Evolutionary conservation across 2,113 vertebrate species (phyloP), one percentile per base, ranked within the genome.

Genomic region (Cromileptes altivelis): DNA sequence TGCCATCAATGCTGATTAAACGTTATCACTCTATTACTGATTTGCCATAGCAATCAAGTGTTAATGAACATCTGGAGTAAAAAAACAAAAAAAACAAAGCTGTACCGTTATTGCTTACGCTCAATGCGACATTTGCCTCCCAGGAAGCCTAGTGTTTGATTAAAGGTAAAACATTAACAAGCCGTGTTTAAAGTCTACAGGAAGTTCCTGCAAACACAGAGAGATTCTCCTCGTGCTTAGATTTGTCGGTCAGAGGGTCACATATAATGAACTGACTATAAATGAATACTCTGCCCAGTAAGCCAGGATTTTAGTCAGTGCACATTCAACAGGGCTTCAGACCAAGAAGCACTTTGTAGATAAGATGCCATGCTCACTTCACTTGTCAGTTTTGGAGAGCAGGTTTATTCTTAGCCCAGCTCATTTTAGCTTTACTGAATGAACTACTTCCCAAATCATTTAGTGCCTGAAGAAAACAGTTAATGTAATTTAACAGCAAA

Each of bases 141-240:
- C 53, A 74, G 82, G 82, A 73, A 74, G 67, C 70, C 81, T 78
- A 7, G 53, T 94, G 85, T 95, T 95, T 95, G 92, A 93, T 82
- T 88, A 88, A 79, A 78, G 79, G 92, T 95, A 63, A 95, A 95
- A 94, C 90, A 95, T 95, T 96, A 95, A 95, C 94, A 78, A 64
- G 77, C 14, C 50, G 57, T 60, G 89, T 84, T 88, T 91, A 93
- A 95, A 94, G 92, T 94, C 88, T 89, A 89, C 85, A 85, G 84
- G 85, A 91, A 88, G 82, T 92, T 71, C 37, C 30, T 69, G 56
- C n/a, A 78, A 71, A 76, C 70, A 25, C 47, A 4, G 4, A 27
- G 42, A 68, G 58, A 70, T 80, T 75, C 58, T 76, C 50, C 27
- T 61, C 57, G 55, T 42, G 40, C 61, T 73, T 18, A 30, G 42